Evolutionary conservation across 2,797 vertebrate species (phyloP).

Genomic region (Cyprinella venusta): DNA sequence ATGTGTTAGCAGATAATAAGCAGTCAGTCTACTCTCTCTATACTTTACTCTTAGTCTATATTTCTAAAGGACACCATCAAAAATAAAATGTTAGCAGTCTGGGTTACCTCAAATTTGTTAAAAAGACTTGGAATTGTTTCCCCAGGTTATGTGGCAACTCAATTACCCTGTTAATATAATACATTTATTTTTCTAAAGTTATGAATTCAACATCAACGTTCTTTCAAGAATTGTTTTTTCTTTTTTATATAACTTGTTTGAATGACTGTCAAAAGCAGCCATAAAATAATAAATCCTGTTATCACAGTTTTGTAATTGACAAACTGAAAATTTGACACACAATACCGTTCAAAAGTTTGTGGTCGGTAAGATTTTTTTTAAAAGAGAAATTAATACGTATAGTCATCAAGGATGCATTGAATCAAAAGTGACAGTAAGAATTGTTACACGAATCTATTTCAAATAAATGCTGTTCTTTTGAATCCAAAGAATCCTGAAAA

Average conservation of each 20-base stretch:
- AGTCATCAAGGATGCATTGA: neutral
- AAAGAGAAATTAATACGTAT: neutral
- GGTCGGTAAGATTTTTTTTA: neutral
- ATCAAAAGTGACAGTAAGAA: neutral
- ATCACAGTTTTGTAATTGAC: neutral
- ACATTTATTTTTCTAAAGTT: neutral
- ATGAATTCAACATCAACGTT: neutral
- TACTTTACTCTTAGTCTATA: neutral
- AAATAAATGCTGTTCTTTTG: neutral
- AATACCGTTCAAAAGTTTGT: neutral
- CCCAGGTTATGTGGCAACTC: neutral
- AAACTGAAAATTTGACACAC: neutral
- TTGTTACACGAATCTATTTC: neutral
- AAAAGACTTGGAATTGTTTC: neutral
- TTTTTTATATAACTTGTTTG: neutral
- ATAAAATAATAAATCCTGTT: neutral
- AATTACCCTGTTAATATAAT: neutral
- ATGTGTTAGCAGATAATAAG: neutral
- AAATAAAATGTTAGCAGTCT: neutral
- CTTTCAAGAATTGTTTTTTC: neutral
- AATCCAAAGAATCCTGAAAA: neutral
- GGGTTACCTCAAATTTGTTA: neutral
- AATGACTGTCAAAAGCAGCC: neutral
- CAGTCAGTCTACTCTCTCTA: neutral
- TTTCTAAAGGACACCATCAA: neutral